These are phyloP conservation scores for Tapirus terrestris DNA, from an alignment of 2,113 vertebrate genomes.

Conservation along the genomic window DNA sequence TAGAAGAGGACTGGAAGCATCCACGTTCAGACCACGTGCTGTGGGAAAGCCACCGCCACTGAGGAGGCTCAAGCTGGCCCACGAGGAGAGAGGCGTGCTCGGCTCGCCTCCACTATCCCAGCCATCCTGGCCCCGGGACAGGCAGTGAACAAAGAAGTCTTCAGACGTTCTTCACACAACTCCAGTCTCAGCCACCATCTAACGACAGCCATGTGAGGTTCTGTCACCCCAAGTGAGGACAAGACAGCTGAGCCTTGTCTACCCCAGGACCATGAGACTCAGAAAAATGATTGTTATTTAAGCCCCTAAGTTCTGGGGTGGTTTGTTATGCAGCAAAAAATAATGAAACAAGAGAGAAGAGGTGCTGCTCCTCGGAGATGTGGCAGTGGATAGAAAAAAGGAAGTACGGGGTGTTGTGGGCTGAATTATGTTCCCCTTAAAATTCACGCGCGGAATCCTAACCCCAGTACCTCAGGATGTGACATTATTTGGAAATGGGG, in stretches of 20 bases:
- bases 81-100: not conserved
- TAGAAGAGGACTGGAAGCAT: not conserved
- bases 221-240: not conserved
- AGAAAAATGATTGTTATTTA: not conserved
- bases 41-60: not conserved
- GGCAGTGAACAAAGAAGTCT: not conserved
- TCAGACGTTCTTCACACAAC: not conserved
- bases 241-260: not conserved
- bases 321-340: not conserved
- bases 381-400: not conserved
- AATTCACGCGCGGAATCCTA: not conserved
- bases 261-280: not conserved
- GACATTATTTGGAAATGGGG: not conserved
- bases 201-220: not conserved
- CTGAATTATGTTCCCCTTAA: not conserved
- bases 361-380: not conserved
- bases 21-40: not conserved
- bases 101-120: not conserved
- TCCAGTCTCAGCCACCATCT: not conserved
- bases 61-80: not conserved
- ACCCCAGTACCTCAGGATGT: no score
- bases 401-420: not conserved
- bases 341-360: not conserved
- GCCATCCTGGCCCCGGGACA: not conserved
- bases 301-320: not conserved